Evolutionary conservation across 2,888 invertebrate genomes (phyloP), one percentile per base, ranked within the genome.

Genomic region (Dermolepida albohirtum): DNA sequence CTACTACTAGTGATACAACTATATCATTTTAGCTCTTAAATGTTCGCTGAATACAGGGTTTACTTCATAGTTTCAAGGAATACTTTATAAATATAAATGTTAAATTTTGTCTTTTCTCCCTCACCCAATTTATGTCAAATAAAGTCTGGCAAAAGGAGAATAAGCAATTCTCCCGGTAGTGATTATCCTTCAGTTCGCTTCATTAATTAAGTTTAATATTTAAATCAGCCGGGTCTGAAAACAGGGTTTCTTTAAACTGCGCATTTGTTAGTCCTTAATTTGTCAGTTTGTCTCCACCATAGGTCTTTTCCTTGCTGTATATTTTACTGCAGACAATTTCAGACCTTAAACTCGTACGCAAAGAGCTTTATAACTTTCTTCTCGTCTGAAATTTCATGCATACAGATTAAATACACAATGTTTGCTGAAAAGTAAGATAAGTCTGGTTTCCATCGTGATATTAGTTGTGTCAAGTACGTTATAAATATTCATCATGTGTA

Each of bases 181-280:
- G 59, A 59, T 59, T 59, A 59, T 59, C 59, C 59, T 59, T 59
- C 59, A 47, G 59, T 44, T 59, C 44, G 47, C 59, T 59, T 59
- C 59, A 59, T 59, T 59, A 59, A 59, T 59, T 59, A 59, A 59
- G 59, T 59, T 59, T 59, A 59, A 59, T 59, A 59, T 59, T 59
- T 59, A 59, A 44, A 59, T 59, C 59, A 59, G 59, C 59, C 44
- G 29, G 44, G 59, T 44, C 44, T 59, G 59, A 59, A 59, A 47
- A 29, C 59, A 44, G 27, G 44, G 59, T 16, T 59, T 59, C 59
- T 34, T 59, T 59, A 14, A 34, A 44, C 44, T 44, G 59, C 44
- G 59, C 29, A 29, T 59, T 59, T 59, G 59, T 59, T 44, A 59
- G 59, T 59, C 59, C 59, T 12, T 59, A 59, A 59, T 59, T 59